A percentile compares a stretch with the other conserved stretches of the same genome.
Conservation (phyloP, 2,797 vertebrate genomes). For the Notolabrus celidotus region DNA sequence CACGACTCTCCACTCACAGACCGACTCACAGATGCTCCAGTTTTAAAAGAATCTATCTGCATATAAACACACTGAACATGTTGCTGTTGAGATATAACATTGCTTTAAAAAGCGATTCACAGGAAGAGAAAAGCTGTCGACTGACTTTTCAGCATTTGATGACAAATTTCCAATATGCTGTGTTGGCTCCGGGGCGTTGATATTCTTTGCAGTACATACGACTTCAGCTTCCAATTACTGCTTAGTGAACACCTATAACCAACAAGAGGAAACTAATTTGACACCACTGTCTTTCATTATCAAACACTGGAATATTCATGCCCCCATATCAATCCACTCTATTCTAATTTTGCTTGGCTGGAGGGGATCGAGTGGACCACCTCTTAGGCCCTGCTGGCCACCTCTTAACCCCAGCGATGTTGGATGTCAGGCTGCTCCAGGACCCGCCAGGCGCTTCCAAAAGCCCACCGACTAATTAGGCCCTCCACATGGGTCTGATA, state of each 20-base stretch:
- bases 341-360: constrained; percentile 61
- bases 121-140: background rate
- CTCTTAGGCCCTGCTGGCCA: constrained; percentile 76
- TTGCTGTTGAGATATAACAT: background rate
- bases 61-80: background rate
- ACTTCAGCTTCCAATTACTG: constrained; percentile 26
- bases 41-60: background rate
- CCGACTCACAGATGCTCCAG: background rate
- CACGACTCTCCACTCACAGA: background rate
- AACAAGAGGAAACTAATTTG: constrained; percentile 42
- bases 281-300: constrained; percentile 48
- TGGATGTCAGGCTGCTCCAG: constrained; percentile 73
- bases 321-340: constrained; percentile 55
- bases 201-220: constrained; percentile 8
- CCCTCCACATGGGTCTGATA: constrained; percentile 81
- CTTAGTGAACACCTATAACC: constrained; percentile 6
- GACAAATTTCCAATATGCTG: constrained; percentile 27
- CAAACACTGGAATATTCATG: constrained; percentile 60
- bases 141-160: constrained; percentile 4
- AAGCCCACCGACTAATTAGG: constrained; percentile 83
- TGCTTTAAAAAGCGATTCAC: constrained; percentile 7
- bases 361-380: constrained; percentile 61
- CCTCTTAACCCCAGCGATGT: constrained; percentile 74
- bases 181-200: constrained; percentile 5
- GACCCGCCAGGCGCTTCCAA: constrained; percentile 69